Evolutionary conservation across 2,113 vertebrate species (phyloP), one percentile per base, ranked within the genome.

Genomic region (Percina caprodes): DNA sequence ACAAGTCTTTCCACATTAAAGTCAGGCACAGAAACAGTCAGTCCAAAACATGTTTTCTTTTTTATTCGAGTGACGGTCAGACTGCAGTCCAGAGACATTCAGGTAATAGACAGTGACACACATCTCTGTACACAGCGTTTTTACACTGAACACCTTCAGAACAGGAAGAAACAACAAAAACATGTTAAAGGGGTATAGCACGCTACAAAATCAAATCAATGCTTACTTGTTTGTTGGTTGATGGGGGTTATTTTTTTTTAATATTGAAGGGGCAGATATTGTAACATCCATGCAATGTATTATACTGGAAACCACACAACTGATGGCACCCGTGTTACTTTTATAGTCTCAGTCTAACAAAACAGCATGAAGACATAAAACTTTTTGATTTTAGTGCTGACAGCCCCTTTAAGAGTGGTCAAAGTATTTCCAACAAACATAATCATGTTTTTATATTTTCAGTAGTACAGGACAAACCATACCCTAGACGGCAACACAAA

Each of bases 51-150:
- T 75, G 70, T 81, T 88, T 59, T 90, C 56, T 91, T 92, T 92
- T 94, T 95, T 92, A 93, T 92, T 89, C 51, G 81, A 77, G 89
- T 89, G 88, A 95, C 83, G 63, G 76, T 92, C 86, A 93, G 91
- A 91, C 91, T 91, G 90, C 92, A 94, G 91, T 93, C 89, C 85
- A 93, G 88, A 93, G 83, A 94, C 94, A 91, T 92, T 91, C 86
- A 88, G 82, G 73, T 92, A 91, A 90, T 86, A 92, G 92, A 94
- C 91, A 90, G 92, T 83, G 88, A 93, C 86, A 92, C 85, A 88
- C 91, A 89, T 88, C 86, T 93, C 88, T 88, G 89, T 93, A 92
- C 88, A 93, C 88, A 84, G 82, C 65, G 35, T 91, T 91, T 91
- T 91, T 92, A 94, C 92, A 94, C 88, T 88, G 77, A 91, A 87